A percentile compares a stretch with the other conserved stretches of the same genome.
These are phyloP conservation scores for Synanthedon andrenaeformis DNA, from an alignment of 2,888 invertebrate genomes.

Conservation along the genomic window DNA sequence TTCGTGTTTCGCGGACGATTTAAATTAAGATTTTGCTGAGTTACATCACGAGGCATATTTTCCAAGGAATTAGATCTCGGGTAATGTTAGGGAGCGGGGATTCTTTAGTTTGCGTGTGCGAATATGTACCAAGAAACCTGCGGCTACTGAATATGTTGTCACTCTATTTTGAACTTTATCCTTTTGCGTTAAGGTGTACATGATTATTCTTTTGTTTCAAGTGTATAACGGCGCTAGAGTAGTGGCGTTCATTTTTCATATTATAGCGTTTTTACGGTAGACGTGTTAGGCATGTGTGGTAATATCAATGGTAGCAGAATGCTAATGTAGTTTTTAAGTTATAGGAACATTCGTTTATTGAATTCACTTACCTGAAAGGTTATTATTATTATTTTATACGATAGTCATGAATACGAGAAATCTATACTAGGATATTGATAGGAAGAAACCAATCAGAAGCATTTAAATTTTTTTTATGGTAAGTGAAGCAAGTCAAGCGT, in stretches of 20 bases:
- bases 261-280: conserved; percentile 24
- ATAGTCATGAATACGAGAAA: no score
- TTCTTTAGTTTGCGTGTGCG: conserved; percentile 22
- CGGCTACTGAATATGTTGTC: not conserved
- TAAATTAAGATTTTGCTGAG: conserved; percentile 48
- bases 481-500: no score
- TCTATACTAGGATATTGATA: no score
- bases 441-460: no score
- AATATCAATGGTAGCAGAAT: conserved; percentile 1
- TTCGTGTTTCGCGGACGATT: conserved; percentile 25
- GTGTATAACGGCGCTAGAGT: conserved; percentile 11
- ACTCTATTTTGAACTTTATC: not conserved
- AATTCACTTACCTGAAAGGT: not conserved
- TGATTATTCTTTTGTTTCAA: not conserved
- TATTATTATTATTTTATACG: no score
- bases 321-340: not conserved
- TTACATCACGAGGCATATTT: conserved; percentile 54
- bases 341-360: not conserved
- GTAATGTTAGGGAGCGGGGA: conserved; percentile 29
- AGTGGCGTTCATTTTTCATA: conserved; percentile 37
- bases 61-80: conserved; percentile 50
- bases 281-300: conserved; percentile 21
- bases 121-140: conserved; percentile 9
- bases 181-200: not conserved
- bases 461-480: no score